Conservation (phyloP, 2,797 vertebrate species). For the Pseudocheirus occidentalis region DNA sequence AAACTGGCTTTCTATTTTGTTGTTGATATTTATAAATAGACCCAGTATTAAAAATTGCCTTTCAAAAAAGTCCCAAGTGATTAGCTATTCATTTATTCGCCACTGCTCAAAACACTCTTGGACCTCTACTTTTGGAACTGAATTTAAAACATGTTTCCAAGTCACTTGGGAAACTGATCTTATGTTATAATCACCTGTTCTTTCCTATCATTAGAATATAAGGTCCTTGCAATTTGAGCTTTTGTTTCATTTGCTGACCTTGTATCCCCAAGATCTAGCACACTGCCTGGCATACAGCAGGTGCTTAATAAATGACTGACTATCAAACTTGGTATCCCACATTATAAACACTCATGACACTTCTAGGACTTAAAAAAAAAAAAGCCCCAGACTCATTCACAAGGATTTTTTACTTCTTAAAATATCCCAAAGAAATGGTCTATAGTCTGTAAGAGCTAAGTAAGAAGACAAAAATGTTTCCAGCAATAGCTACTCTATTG, state of each 20-base stretch:
- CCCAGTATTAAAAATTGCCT: background rate
- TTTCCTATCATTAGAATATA: background rate
- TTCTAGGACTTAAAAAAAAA: slow-evolving; percentile 25
- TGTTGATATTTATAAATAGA: background rate
- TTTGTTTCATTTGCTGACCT: background rate
- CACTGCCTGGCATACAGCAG: background rate
- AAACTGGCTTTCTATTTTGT: background rate
- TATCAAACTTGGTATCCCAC: background rate
- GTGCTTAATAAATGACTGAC: background rate
- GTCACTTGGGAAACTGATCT: slow-evolving; percentile 17
- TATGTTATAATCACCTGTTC: slow-evolving; percentile 17
- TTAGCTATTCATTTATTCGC: background rate
- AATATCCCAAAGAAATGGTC: slow-evolving; percentile 33
- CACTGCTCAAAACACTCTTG: background rate
- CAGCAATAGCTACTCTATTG: background rate
- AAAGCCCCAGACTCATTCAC: slow-evolving; percentile 27
- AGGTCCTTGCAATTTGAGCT: background rate
- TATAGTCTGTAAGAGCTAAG: background rate
- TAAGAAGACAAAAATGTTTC: background rate
- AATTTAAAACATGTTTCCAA: background rate
- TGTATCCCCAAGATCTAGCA: background rate
- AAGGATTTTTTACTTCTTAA: slow-evolving; percentile 47
- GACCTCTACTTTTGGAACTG: slow-evolving; percentile 21
- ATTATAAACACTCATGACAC: background rate
- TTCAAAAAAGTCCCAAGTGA: background rate